Percentiles rank a stretch among this genome's conserved stretches.
These are phyloP conservation scores for Orchesellides sinensis DNA, from an alignment of 2,888 invertebrate genomes.

Conservation along the genomic window DNA sequence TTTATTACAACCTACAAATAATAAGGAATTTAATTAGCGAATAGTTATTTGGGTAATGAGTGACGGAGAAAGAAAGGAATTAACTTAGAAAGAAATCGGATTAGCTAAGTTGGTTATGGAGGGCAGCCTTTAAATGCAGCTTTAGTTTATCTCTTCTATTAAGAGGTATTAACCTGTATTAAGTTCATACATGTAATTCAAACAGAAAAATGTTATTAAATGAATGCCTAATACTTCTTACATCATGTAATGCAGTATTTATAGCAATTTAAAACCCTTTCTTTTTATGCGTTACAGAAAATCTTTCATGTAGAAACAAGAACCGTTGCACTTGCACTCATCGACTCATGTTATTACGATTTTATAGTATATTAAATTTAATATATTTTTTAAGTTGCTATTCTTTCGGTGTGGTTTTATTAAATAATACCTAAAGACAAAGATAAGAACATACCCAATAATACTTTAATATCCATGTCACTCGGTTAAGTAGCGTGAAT, in stretches of 20 bases:
- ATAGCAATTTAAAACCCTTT: conserved; percentile 43
- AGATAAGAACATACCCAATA: conserved; percentile 9
- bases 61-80: conserved; percentile 25
- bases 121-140: conserved; percentile 40
- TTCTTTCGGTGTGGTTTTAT: neutral
- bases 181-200: neutral
- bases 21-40: neutral
- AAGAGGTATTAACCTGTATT: too few relatives aligned
- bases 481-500: neutral
- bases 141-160: too few relatives aligned
- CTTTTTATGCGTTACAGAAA: conserved; percentile 46
- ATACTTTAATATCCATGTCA: conserved; percentile 49
- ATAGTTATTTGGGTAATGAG: neutral
- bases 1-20: neutral
- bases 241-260: conserved; percentile 11
- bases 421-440: too few relatives aligned
- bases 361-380: neutral
- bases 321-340: conserved; percentile 61
- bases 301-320: conserved; percentile 56
- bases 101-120: conserved; percentile 50
- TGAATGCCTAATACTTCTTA: neutral
- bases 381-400: neutral
- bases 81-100: conserved; percentile 25
- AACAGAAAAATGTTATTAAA: neutral
- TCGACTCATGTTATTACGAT: neutral